Percentiles rank a stretch among this genome's conserved stretches.
Evolutionary conservation across 2,797 vertebrate species (phyloP).

Genomic region (Dendrocincla tyrannina): DNA sequence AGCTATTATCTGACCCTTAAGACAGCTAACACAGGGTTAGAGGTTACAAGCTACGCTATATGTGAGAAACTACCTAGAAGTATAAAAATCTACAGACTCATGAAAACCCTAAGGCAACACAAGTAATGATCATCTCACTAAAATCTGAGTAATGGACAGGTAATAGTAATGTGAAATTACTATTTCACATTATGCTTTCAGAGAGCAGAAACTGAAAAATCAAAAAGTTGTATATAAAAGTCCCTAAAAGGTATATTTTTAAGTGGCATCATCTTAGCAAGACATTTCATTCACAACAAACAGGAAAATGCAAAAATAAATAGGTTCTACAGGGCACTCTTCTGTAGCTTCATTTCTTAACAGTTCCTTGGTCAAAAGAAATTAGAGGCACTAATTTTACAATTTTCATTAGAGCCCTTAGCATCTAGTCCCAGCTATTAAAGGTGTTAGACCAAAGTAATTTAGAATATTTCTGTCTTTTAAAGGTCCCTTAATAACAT

Average conservation of each 20-base stretch:
- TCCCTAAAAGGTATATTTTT: neutral
- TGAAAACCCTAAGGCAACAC: no score
- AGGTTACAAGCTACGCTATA: no score
- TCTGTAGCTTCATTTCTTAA: neutral
- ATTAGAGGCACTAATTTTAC: neutral
- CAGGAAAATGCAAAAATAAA: neutral
- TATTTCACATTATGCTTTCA: neutral
- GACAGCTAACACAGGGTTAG: no score
- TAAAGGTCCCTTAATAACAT: slow-evolving; percentile 21
- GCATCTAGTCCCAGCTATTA: neutral
- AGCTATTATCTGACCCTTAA: no score
- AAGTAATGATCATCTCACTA: neutral
- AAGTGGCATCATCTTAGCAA: neutral
- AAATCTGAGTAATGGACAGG: neutral
- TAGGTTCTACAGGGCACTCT: neutral
- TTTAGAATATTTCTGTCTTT: neutral
- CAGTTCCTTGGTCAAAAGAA: neutral
- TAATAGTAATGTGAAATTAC: no score
- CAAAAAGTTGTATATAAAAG: neutral
- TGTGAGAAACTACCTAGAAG: no score
- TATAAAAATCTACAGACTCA: no score
- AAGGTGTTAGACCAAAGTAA: slow-evolving; percentile 30
- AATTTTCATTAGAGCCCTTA: slow-evolving; percentile 25
- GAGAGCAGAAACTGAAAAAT: neutral
- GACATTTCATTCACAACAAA: neutral